Evolutionary conservation across 1,140 invertebrate genomes (phyloP).

Genomic region (Trichonephila inaurata): DNA sequence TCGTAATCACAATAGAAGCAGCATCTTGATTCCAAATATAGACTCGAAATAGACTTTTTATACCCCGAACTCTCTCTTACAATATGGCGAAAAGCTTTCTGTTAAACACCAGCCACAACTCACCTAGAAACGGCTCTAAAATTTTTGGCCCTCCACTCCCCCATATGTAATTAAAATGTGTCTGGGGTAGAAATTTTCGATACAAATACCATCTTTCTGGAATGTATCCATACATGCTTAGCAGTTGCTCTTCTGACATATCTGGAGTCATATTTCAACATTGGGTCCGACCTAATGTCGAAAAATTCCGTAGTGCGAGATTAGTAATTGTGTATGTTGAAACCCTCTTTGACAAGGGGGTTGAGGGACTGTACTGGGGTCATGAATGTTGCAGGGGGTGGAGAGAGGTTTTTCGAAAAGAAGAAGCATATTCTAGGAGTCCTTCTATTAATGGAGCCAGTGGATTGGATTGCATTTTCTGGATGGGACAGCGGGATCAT

Average conservation of each 20-base stretch:
- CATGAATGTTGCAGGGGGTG: not conserved
- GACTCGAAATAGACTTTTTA: too few species aligned
- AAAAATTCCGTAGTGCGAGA: conserved; percentile 16
- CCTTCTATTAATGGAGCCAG: not conserved
- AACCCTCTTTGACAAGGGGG: not conserved
- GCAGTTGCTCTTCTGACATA: not conserved
- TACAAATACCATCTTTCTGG: not conserved
- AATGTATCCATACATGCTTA: not conserved
- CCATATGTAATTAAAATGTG: conserved; percentile 33
- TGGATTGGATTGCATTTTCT: not conserved
- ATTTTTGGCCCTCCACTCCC: not conserved
- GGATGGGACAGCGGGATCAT: not conserved
- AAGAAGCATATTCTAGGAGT: not conserved
- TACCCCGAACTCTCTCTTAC: too few species aligned
- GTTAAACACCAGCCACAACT: not conserved
- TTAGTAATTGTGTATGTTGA: not conserved
- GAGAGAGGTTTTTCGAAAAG: not conserved
- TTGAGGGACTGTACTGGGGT: not conserved
- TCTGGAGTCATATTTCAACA: not conserved
- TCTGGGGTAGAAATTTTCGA: not conserved
- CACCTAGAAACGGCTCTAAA: not conserved
- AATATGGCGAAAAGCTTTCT: too few species aligned
- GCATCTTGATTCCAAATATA: too few species aligned
- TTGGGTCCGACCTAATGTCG: not conserved
- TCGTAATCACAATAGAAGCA: too few species aligned